A percentile compares a stretch with the other conserved stretches of the same genome.
These are phyloP conservation scores for Phyllotreta cruciferae DNA, from an alignment of 2,888 invertebrate species.

Conservation along the genomic window DNA sequence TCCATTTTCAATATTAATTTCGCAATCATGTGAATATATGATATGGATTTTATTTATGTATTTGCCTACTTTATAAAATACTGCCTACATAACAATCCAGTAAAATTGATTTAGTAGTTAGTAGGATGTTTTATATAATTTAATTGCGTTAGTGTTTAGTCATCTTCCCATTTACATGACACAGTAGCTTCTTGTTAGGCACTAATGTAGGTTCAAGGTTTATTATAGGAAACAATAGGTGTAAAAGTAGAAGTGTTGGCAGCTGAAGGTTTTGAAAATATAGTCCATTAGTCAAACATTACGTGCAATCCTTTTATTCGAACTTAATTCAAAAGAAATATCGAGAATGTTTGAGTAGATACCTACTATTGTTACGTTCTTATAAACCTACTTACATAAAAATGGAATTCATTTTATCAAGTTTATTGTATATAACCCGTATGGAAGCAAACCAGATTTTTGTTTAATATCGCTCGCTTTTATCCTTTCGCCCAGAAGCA, in stretches of 20 bases:
- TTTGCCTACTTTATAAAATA: no score
- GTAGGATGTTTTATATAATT: background rate
- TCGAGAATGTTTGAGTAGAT: no score
- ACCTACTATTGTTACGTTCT: no score
- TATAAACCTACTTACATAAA: no score
- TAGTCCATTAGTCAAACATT: constrained; percentile 6
- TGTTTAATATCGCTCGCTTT: background rate
- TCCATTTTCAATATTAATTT: no score
- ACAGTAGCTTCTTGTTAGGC: constrained; percentile 30
- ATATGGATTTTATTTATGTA: no score
- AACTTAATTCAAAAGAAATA: background rate
- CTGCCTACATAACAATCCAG: no score
- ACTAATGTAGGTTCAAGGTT: constrained; percentile 35
- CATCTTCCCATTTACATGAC: constrained; percentile 29
- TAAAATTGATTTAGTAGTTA: no score
- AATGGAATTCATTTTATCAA: no score
- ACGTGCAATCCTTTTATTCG: background rate
- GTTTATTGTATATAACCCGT: no score
- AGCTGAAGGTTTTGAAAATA: constrained; percentile 11
- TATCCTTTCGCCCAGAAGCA: constrained; percentile 5
- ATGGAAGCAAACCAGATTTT: background rate
- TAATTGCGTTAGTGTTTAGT: constrained; percentile 20
- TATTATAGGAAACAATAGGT: constrained; percentile 26
- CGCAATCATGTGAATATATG: no score
- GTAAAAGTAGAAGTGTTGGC: constrained; percentile 22